Evolutionary conservation across 2,888 invertebrate species (phyloP).

Genomic region (Beris morrisii): DNA sequence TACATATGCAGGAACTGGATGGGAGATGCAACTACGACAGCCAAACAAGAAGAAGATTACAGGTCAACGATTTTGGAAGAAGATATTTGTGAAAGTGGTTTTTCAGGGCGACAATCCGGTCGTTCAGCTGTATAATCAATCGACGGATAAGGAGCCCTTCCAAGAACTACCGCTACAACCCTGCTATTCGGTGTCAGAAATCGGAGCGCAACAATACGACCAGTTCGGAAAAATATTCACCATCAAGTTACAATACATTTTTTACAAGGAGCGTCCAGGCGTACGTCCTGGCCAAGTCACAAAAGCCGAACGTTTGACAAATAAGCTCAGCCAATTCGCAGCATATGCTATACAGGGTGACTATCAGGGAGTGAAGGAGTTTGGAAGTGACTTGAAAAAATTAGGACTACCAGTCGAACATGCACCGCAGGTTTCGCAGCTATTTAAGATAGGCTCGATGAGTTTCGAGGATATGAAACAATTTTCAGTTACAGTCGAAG

Average conservation of each 20-base stretch:
- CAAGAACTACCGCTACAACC: slow-evolving; percentile 93
- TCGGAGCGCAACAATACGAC: slow-evolving; percentile 96
- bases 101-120: slow-evolving; percentile 80
- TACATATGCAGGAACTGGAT: slow-evolving; percentile 78
- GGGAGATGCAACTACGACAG: slow-evolving; percentile 95
- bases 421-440: slow-evolving; percentile 92
- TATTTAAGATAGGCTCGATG: slow-evolving; percentile 93
- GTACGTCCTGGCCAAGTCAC: slow-evolving; percentile 93
- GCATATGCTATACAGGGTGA: slow-evolving; percentile 92
- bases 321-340: slow-evolving; percentile 89
- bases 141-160: slow-evolving; percentile 86
- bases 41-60: slow-evolving; percentile 97
- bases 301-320: slow-evolving; percentile 88
- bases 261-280: slow-evolving; percentile 97
- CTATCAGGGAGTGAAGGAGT: slow-evolving; percentile 91
- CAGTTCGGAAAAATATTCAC: slow-evolving; percentile 99
- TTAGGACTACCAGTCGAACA: slow-evolving; percentile 95
- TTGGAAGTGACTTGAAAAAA: slow-evolving; percentile 89
- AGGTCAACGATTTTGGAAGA: slow-evolving; percentile 96
- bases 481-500: slow-evolving; percentile 90
- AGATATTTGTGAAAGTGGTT: slow-evolving; percentile 82
- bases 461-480: slow-evolving; percentile 87
- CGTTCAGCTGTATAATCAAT: slow-evolving; percentile 81
- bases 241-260: slow-evolving; percentile 90
- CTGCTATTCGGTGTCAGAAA: slow-evolving; percentile 93